Evolutionary conservation across 2,113 vertebrate genomes (phyloP), one percentile per base, ranked within the genome.

Genomic region (Gambusia holbrooki): DNA sequence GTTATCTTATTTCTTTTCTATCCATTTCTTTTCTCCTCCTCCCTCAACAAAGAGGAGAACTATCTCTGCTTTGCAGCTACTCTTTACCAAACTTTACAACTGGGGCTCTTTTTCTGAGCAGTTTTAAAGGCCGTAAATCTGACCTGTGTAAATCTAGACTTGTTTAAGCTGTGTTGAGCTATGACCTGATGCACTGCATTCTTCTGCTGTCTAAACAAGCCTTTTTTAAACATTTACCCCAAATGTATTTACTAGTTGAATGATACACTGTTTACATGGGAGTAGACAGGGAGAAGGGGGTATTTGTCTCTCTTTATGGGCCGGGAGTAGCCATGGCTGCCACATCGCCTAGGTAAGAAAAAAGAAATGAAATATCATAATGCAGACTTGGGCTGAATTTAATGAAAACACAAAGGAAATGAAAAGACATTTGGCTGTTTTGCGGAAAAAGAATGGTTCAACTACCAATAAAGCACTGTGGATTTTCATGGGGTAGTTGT

Each of bases 241-340:
- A 88, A 92, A 92, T 90, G 90, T 90, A 90, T 92, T 91, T 92
- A 88, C 88, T 87, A 73, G 76, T 77, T 86, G 90, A 92, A 87
- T 86, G 84, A 92, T 90, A 78, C 82, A 81, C 83, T 84, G 60
- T 76, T 61, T 87, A 45, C 80, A 88, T 86, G 68, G 63, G 74
- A 91, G 79, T 15, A 73, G 89, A 90, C 88, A 81, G 64, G 67
- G 71, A 79, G 74, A 9, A 58, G 0, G 72, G 58, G 71, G 66
- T 71, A 73, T 90, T 84, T 84, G 87, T 92, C 85, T 92, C 77
- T 79, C 84, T 89, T 88, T 90, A 89, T 89, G 84, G 83, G 76
- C 75, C 78, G 28, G 45, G 74, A 78, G 76, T 48, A 30, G 66
- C 66, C 66, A 60, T 85, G 75, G 82, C 82, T 84, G 83, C 89